phyloP scores from a whole-genome alignment of 2,888 invertebrate species.

The Fragum whitleyi region DNA sequence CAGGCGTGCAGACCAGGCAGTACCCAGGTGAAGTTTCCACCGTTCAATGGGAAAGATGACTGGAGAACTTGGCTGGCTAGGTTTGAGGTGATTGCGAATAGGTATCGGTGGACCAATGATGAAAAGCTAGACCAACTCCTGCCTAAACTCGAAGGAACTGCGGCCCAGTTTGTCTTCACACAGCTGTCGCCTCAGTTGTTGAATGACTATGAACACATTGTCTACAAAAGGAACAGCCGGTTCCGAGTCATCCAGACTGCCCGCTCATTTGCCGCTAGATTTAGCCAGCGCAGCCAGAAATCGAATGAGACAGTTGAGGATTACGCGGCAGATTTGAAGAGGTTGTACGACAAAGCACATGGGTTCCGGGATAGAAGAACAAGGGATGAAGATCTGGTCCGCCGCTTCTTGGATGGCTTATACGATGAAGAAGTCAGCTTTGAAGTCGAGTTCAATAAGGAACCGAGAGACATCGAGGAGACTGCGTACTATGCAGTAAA shows the following conservation, averaged over 20 bases:
- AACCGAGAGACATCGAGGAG: constrained; percentile 7
- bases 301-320: constrained; percentile 46
- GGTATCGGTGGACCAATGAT: constrained; percentile 30
- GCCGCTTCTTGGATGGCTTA: constrained; percentile 16
- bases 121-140: too few relatives aligned
- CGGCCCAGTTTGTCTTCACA: too few relatives aligned
- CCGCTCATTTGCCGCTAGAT: constrained; percentile 46
- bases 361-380: not conserved
- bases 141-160: constrained; percentile 50
- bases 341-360: constrained; percentile 42
- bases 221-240: constrained; percentile 44
- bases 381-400: constrained; percentile 10
- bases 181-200: too few relatives aligned
- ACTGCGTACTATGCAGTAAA: constrained; percentile 10
- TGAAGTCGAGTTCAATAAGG: constrained; percentile 13
- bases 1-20: not conserved
- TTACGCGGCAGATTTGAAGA: constrained; percentile 54
- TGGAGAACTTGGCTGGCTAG: constrained; percentile 12
- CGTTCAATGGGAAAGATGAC: not conserved
- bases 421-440: constrained; percentile 11
- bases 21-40: constrained; percentile 7
- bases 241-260: constrained; percentile 56
- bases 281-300: constrained; percentile 47
- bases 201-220: too few relatives aligned
- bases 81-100: constrained; percentile 12